Base-by-base conservation (phyloP, 2,888 invertebrate genomes). In the Heteropelma amictum region DNA sequence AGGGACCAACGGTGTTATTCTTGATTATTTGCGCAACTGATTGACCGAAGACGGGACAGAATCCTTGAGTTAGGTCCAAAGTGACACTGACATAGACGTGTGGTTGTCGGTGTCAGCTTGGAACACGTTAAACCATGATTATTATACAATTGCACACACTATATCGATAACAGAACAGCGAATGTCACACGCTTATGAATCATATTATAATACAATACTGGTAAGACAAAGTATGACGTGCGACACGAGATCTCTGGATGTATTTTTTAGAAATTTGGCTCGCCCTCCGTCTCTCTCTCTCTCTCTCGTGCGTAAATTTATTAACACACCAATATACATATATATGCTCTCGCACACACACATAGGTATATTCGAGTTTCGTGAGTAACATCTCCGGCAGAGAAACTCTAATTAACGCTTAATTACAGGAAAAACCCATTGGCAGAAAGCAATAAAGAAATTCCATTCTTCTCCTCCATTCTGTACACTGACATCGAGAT, bases 61-160 rank as follows among this genome's bases (percentile, higher is more conserved):
- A 72, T 76, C 80, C 80, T 81, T 80, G 80, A 79, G 75, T 70
- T 56, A 61, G 72, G 78, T 80, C 60, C 78, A 67, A 67, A 67
- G 67, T 67, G 67, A 67, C 67, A 67, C 45, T 47, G 47, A 47
- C 67, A 54, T 65, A 56, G 67, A 23, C 47, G 7, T 47, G n/a
- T n/a, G 47, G 47, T 56, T 26, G 38, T 26, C 17, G 23, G 14
- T 54, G 12, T 54, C 19, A 23, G 53, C 42, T 33, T 54, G 42
- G 26, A 40, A 65, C 40, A 42, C 14, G 23, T 17, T 58, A 10
- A n/a, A 3, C 14, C 4, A 23, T 28, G 30, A n/a, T n/a, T 51
- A 51, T 51, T 51, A 30, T 28, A 12, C 19, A n/a, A n/a, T n/a
- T n/a, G n/a, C n/a, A n/a, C n/a, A n/a, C n/a, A n/a, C n/a, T n/a